Percentiles rank a stretch among this genome's conserved stretches.
These are phyloP conservation scores for Channallabes apus DNA, from an alignment of 2,797 vertebrate genomes.

Conservation along the genomic window DNA sequence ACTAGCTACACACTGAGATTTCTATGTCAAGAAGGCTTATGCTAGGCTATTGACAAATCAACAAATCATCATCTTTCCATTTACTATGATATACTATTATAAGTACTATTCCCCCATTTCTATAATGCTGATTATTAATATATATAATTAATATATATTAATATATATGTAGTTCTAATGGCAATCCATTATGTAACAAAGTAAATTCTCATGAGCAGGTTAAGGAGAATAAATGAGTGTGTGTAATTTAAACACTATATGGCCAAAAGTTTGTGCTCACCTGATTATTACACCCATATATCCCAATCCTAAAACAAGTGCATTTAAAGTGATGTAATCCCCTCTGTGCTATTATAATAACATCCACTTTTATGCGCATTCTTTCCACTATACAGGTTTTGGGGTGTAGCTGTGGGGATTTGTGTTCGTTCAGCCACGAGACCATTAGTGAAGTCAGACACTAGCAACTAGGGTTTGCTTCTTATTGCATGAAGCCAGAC, in stretches of 20 bases:
- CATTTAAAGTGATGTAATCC: background rate
- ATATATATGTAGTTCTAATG: no score
- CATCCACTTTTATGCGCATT: background rate
- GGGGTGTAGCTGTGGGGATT: background rate
- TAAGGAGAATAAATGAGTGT: background rate
- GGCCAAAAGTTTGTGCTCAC: background rate
- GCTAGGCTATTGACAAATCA: background rate
- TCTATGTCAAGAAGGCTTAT: background rate
- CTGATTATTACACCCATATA: background rate
- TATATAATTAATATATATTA: no score
- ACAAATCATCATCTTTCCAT: background rate
- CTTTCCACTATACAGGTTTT: background rate
- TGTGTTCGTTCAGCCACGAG: background rate
- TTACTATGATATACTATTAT: no score
- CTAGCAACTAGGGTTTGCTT: background rate
- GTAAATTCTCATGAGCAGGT: background rate
- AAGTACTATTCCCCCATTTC: background rate
- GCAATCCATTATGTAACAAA: background rate
- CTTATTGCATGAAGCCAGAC: background rate
- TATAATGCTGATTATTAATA: background rate
- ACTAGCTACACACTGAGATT: background rate
- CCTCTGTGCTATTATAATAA: background rate
- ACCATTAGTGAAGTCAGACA: background rate
- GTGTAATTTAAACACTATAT: background rate
- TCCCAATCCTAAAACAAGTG: background rate